A percentile compares a stretch with the other conserved stretches of the same genome.
Evolutionary conservation across 2,797 vertebrate species (phyloP).

Genomic region (Bothrops alternatus): DNA sequence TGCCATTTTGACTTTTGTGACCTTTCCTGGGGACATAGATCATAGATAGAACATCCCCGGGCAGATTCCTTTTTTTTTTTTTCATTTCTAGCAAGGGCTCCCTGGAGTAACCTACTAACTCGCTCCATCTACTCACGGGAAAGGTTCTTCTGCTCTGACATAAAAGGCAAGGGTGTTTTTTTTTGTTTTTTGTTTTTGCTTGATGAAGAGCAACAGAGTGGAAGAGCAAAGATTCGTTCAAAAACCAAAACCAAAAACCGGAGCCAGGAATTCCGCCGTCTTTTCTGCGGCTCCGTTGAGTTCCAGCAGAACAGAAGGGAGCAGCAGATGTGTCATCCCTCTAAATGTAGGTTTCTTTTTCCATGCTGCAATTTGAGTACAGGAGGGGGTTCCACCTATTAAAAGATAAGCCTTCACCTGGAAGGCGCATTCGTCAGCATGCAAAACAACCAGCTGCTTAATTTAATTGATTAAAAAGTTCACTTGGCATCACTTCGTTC

Average conservation of each 20-base stretch:
- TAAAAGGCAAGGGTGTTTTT: neutral
- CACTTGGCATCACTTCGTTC: neutral
- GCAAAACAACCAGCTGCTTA: neutral
- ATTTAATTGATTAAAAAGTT: neutral
- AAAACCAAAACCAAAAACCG: neutral
- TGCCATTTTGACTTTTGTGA: no score
- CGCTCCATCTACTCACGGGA: neutral
- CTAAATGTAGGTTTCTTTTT: neutral
- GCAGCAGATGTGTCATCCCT: neutral
- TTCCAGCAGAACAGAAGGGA: neutral
- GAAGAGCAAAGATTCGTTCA: neutral
- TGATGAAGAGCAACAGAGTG: neutral
- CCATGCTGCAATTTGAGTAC: neutral
- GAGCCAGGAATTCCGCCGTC: neutral
- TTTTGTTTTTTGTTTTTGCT: neutral
- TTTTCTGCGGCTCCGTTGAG: neutral
- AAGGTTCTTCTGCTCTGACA: neutral
- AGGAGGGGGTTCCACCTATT: neutral
- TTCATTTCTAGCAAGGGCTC: neutral
- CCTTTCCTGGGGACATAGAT: no score
- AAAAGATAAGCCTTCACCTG: neutral
- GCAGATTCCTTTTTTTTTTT: no score
- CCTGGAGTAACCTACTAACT: neutral
- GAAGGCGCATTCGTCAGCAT: neutral
- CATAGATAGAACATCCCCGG: no score